Evolutionary conservation across 1,140 invertebrate species (phyloP).

Genomic region (Elymnias hypermnestra): DNA sequence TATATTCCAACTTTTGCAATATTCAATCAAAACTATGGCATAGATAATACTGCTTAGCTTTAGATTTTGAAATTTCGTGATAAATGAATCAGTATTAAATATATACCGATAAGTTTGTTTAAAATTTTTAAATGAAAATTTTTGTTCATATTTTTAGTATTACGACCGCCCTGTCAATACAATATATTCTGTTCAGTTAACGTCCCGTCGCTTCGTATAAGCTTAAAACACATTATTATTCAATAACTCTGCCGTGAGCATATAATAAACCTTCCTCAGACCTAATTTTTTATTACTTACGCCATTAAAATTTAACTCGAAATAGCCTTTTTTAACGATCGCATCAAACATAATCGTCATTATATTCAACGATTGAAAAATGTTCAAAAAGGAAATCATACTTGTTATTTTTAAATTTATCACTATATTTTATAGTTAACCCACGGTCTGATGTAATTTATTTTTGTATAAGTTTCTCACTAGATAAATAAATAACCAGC

Average conservation of each 20-base stretch:
- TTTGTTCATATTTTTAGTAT: too few species aligned
- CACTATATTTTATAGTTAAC: neutral
- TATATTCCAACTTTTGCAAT: too few species aligned
- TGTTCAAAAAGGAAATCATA: neutral
- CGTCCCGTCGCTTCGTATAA: conserved; percentile 3
- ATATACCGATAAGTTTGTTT: too few species aligned
- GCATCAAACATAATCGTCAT: conserved; percentile 1
- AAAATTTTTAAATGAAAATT: too few species aligned
- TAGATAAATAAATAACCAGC: neutral
- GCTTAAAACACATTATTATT: conserved; percentile 4
- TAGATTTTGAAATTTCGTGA: too few species aligned
- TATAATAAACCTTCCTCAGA: conserved; percentile 1
- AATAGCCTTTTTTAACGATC: conserved; percentile 4
- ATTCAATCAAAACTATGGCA: too few species aligned
- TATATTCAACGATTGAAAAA: conserved; percentile 1
- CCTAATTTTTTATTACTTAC: conserved; percentile 5
- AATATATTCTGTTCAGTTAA: conserved; percentile 4
- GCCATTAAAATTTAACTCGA: conserved; percentile 4
- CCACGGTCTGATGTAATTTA: neutral
- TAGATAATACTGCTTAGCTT: too few species aligned
- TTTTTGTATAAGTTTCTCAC: neutral
- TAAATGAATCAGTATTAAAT: too few species aligned
- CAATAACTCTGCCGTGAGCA: neutral
- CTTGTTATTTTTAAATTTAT: neutral
- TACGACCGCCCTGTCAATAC: conserved; percentile 6